These are phyloP conservation scores for Empis livida DNA, from an alignment of 2,888 invertebrate species.

Conservation along the genomic window DNA sequence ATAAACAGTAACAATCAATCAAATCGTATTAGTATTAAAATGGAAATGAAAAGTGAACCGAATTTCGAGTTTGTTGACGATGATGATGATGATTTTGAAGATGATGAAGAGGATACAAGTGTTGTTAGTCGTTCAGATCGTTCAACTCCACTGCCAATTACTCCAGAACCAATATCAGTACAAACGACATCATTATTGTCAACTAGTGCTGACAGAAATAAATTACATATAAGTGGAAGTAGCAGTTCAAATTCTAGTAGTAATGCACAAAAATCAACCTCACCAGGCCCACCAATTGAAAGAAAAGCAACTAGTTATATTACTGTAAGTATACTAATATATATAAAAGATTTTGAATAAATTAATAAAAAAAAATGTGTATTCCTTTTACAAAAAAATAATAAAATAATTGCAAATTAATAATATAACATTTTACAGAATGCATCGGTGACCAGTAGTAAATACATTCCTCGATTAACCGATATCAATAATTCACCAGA, in stretches of 20 bases:
- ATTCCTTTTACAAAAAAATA: not conserved
- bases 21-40: slow-evolving; percentile 26
- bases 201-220: not conserved
- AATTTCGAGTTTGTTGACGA: slow-evolving; percentile 24
- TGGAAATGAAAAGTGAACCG: slow-evolving; percentile 31
- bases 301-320: slow-evolving; percentile 49
- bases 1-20: slow-evolving; percentile 9
- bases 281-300: slow-evolving; percentile 41
- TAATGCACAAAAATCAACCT: slow-evolving; percentile 29
- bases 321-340: slow-evolving; percentile 36
- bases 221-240: slow-evolving; percentile 7
- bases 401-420: not conserved
- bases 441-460: slow-evolving; percentile 38
- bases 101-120: slow-evolving; percentile 17
- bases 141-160: slow-evolving; percentile 18
- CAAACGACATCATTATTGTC: not conserved
- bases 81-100: slow-evolving; percentile 23
- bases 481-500: slow-evolving; percentile 23
- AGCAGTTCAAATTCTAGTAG: no score
- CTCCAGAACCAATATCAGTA: slow-evolving; percentile 5
- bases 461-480: slow-evolving; percentile 43
- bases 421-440: slow-evolving; percentile 19
- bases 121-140: slow-evolving; percentile 24
- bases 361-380: no score
- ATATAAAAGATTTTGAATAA: not conserved